Percentiles rank a stretch among this genome's conserved stretches.
Evolutionary conservation across 2,113 vertebrate genomes (phyloP).

Genomic region (Crotophaga sulcirostris): DNA sequence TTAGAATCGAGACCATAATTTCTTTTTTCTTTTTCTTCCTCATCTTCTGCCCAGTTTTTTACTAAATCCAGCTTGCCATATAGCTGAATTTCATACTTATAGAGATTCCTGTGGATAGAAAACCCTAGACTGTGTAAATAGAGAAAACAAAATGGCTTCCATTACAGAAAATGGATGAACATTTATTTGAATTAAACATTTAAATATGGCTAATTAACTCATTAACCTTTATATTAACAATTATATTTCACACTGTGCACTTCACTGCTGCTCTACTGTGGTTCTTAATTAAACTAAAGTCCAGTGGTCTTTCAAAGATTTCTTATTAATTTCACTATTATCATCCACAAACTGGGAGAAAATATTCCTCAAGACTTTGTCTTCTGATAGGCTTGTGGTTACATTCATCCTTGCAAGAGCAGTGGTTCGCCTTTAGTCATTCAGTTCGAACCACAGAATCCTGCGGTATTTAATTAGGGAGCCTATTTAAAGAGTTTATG

Average conservation of each 20-base stretch:
- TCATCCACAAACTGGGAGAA: neutral
- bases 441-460: neutral
- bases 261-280: slow-evolving; percentile 38
- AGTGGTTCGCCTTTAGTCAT: neutral
- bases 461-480: neutral
- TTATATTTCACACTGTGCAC: slow-evolving; percentile 69
- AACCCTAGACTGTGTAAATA: neutral
- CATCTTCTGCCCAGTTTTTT: neutral
- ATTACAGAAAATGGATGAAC: slow-evolving; percentile 28
- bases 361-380: neutral
- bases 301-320: slow-evolving; percentile 35
- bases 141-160: slow-evolving; percentile 21
- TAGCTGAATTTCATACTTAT: neutral
- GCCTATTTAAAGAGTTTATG: neutral
- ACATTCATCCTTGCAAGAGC: neutral
- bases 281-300: slow-evolving; percentile 73
- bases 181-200: slow-evolving; percentile 75
- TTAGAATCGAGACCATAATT: neutral
- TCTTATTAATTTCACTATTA: slow-evolving; percentile 36
- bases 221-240: slow-evolving; percentile 76
- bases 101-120: neutral
- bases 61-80: neutral
- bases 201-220: slow-evolving; percentile 72
- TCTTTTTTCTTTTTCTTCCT: neutral
- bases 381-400: neutral